Conservation (phyloP, 2,888 invertebrate species). For the Melinopterus prodromus region DNA sequence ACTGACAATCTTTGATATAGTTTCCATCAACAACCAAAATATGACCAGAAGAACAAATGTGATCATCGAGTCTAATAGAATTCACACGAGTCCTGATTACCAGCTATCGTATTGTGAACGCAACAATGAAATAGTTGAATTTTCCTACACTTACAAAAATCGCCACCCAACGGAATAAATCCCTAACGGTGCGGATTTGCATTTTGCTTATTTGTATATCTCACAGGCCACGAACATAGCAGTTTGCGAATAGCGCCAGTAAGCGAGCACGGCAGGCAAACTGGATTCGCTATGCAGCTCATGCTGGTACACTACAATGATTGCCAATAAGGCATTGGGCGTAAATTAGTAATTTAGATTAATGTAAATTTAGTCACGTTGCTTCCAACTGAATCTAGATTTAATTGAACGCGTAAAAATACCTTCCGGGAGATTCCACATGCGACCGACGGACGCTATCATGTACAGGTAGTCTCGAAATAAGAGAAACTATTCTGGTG, state of each 20-base stretch:
- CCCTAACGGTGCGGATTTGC: neutral
- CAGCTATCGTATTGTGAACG: neutral
- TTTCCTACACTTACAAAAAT: neutral
- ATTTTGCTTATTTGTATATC: conserved; percentile 4
- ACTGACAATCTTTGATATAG: too few species aligned
- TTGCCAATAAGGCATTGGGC: conserved; percentile 34
- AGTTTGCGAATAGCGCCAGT: neutral
- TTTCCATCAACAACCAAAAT: too few species aligned
- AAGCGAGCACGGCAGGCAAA: neutral
- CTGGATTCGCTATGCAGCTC: conserved; percentile 8
- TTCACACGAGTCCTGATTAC: neutral
- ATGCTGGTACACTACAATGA: conserved; percentile 27
- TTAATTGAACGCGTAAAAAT: conserved; percentile 33
- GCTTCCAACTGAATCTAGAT: conserved; percentile 33
- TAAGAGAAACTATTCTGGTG: neutral
- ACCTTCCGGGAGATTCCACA: conserved; percentile 33
- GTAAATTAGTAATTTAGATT: conserved; percentile 39
- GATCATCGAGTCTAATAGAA: neutral
- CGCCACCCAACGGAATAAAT: neutral
- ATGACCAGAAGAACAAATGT: neutral
- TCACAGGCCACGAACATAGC: neutral
- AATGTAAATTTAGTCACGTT: conserved; percentile 35
- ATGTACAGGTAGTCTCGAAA: neutral
- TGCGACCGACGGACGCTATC: neutral
- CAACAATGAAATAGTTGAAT: neutral